Evolutionary conservation across 2,797 vertebrate genomes (phyloP).

Genomic region (Galaxias olidus): DNA sequence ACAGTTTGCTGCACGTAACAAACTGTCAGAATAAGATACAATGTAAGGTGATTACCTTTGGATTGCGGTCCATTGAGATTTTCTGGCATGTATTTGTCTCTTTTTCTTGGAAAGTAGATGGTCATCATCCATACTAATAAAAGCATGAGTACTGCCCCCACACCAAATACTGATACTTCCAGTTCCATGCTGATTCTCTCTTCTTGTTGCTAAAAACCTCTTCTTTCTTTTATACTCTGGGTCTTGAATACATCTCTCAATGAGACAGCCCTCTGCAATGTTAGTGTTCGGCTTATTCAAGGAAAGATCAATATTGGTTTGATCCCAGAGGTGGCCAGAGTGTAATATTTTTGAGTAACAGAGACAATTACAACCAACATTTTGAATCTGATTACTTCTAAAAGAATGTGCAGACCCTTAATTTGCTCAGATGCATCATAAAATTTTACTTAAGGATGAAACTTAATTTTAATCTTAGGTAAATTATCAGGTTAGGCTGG

Average conservation of each 20-base stretch:
- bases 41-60: slow-evolving; percentile 35
- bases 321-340: slow-evolving; percentile 5
- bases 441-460: too few species aligned
- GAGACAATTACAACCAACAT: too few species aligned
- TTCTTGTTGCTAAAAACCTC: slow-evolving; percentile 32
- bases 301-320: slow-evolving; percentile 63
- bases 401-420: too few species aligned
- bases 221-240: background rate
- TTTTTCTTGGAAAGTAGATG: slow-evolving; percentile 29
- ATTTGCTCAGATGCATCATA: too few species aligned
- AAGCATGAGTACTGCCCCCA: slow-evolving; percentile 54
- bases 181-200: slow-evolving; percentile 37
- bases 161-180: slow-evolving; percentile 48
- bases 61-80: slow-evolving; percentile 31
- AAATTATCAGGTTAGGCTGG: background rate
- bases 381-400: too few species aligned
- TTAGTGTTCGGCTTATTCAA: slow-evolving; percentile 50
- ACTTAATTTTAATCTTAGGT: too few species aligned
- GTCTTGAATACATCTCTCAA: slow-evolving; percentile 54
- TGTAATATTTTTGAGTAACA: background rate
- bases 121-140: slow-evolving; percentile 54
- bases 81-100: slow-evolving; percentile 23
- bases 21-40: background rate
- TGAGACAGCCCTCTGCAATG: background rate
- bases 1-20: background rate